A percentile compares a stretch with the other conserved stretches of the same genome.
phyloP scores from a whole-genome alignment of 2,888 invertebrate genomes.

The Apotomis turbidana region DNA sequence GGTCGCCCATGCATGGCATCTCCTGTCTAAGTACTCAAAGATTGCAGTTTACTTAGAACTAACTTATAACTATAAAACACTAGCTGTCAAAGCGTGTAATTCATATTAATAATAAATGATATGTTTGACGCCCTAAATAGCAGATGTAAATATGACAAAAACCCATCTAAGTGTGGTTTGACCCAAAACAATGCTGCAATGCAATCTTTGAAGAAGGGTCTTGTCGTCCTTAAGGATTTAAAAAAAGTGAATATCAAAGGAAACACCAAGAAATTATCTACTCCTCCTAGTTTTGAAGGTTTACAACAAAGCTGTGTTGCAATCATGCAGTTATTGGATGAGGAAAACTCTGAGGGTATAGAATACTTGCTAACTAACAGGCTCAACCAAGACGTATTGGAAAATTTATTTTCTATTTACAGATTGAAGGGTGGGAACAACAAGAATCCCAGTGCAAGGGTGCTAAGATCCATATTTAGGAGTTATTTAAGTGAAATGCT shows the following conservation, averaged over 20 bases:
- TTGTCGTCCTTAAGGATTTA: not conserved
- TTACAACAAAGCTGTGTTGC: slow-evolving; percentile 11
- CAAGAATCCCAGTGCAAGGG: slow-evolving; percentile 11
- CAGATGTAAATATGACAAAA: slow-evolving; percentile 5
- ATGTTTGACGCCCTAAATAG: slow-evolving; percentile 5
- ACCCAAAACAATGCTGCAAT: slow-evolving; percentile 1
- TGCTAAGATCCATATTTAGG: slow-evolving; percentile 4
- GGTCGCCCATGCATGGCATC: no score
- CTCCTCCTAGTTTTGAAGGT: slow-evolving; percentile 3
- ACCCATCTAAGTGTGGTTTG: slow-evolving; percentile 17
- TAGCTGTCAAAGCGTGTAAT: no score
- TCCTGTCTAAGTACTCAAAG: no score
- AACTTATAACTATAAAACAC: no score
- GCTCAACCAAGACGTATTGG: slow-evolving; percentile 9
- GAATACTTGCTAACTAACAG: slow-evolving; percentile 13
- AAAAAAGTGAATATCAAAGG: not conserved
- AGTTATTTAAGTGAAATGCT: slow-evolving; percentile 18
- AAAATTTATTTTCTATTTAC: slow-evolving; percentile 20
- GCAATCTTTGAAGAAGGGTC: not conserved
- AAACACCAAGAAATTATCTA: not conserved
- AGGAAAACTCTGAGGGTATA: slow-evolving; percentile 3
- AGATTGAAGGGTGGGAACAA: slow-evolving; percentile 17
- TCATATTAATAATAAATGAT: slow-evolving; percentile 11
- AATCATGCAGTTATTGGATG: not conserved
- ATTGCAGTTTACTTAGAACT: no score